Conservation (phyloP, 2,888 invertebrate genomes). For the Drosophila rellima region DNA sequence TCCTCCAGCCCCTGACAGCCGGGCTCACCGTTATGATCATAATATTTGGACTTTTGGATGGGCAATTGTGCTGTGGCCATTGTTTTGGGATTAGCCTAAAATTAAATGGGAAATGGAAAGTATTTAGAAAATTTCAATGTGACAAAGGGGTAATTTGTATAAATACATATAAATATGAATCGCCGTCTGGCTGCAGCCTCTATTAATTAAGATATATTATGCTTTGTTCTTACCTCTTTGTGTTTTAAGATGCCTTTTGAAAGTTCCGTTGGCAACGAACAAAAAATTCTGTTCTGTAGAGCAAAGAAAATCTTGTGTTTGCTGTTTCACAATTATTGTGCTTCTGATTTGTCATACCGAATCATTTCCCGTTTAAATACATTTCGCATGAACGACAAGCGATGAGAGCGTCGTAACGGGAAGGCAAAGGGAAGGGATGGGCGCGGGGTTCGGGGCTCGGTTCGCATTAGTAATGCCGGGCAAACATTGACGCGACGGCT, state of each 20-base stretch:
- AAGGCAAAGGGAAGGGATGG: constrained; percentile 3
- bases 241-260: constrained; percentile 1
- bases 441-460: not conserved
- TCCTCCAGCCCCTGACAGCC: constrained; percentile 81
- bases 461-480: constrained; percentile 56
- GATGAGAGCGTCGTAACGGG: not conserved
- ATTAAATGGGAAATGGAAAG: not conserved
- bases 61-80: constrained; percentile 72
- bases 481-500: constrained; percentile 14
- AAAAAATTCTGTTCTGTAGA: constrained; percentile 28
- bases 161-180: not conserved
- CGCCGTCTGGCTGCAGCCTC: constrained; percentile 6
- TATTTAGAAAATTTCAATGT: constrained; percentile 4
- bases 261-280: constrained; percentile 44
- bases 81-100: not conserved
- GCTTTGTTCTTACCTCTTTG: constrained; percentile 35
- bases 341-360: constrained; percentile 75
- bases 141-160: not conserved
- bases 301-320: constrained; percentile 36
- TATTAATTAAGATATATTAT: constrained; percentile 20
- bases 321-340: constrained; percentile 64
- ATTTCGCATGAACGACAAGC: constrained; percentile 17
- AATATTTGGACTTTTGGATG: constrained; percentile 68
- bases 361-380: constrained; percentile 75
- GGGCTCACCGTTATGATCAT: constrained; percentile 80